A percentile compares a stretch with the other conserved stretches of the same genome.
Conservation (phyloP, 2,888 invertebrate genomes). For the Liodrosophila aerea region DNA sequence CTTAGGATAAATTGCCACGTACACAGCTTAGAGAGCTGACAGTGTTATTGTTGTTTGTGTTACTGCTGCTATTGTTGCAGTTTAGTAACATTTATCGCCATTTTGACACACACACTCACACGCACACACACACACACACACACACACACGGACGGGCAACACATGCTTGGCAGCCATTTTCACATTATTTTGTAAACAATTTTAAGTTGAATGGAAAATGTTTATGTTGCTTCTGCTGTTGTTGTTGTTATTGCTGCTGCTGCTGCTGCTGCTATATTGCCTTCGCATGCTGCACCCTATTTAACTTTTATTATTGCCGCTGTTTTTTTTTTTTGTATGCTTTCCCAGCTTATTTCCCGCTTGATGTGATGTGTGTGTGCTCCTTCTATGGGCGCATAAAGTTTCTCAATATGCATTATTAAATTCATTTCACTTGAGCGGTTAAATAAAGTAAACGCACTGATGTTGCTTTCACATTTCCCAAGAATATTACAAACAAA, state of each 20-base stretch:
- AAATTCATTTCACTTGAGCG: conserved; percentile 53
- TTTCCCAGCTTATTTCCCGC: conserved; percentile 19
- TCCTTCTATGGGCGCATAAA: conserved; percentile 24
- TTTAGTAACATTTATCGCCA: conserved; percentile 76
- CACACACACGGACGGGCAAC: conserved; percentile 48
- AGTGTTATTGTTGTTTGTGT: conserved; percentile 25
- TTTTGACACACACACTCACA: conserved; percentile 60
- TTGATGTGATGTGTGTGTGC: background rate
- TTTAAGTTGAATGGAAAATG: conserved; percentile 76
- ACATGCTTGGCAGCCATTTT: conserved; percentile 74
- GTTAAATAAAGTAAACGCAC: conserved; percentile 9
- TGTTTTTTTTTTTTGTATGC: conserved; percentile 35
- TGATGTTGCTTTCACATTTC: too few relatives aligned
- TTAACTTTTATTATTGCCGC: conserved; percentile 62
- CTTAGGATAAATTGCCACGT: conserved; percentile 42
- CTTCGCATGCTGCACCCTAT: conserved; percentile 69
- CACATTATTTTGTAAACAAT: conserved; percentile 78
- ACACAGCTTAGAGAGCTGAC: conserved; percentile 35
- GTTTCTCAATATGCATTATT: conserved; percentile 47
- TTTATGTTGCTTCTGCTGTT: conserved; percentile 58
- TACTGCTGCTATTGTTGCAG: conserved; percentile 56
- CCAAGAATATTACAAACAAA: too few relatives aligned
- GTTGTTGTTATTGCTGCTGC: conserved; percentile 3
- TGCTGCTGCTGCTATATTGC: conserved; percentile 4
- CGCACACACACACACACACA: conserved; percentile 23